These are phyloP conservation scores for Lasioglossum leucozonium DNA, from an alignment of 2,888 invertebrate genomes.

Conservation along the genomic window DNA sequence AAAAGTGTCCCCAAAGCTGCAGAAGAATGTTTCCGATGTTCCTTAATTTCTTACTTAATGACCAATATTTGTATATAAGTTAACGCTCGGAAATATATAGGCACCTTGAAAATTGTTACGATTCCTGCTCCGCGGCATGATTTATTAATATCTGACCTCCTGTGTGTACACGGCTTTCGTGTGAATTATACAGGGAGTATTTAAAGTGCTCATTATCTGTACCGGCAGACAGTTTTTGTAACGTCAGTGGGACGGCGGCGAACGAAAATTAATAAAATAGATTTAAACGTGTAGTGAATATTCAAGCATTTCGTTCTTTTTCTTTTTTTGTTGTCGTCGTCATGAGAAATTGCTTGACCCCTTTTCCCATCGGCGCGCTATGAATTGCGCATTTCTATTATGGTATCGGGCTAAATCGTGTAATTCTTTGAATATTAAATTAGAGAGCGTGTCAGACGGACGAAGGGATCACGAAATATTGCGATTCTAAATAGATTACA, in stretches of 20 bases:
- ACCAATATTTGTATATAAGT: not conserved
- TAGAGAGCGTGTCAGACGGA: constrained; percentile 18
- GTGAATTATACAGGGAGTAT: not conserved
- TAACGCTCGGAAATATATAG: not conserved
- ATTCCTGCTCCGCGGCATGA: not conserved
- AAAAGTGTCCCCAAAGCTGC: too few relatives aligned
- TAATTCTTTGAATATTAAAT: constrained; percentile 30
- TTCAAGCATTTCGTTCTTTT: constrained; percentile 20
- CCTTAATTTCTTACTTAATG: not conserved
- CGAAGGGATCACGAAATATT: constrained; percentile 26
- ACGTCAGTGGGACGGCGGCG: not conserved
- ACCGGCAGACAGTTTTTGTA: not conserved
- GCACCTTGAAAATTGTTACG: not conserved
- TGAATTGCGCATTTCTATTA: constrained; percentile 29
- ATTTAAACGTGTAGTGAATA: constrained; percentile 37
- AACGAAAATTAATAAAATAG: constrained; percentile 44
- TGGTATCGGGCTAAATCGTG: constrained; percentile 23
- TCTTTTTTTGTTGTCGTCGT: not conserved
- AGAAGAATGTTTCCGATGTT: not conserved
- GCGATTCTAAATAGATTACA: constrained; percentile 23
- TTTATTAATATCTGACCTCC: constrained; percentile 4
- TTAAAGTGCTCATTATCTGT: constrained; percentile 1
- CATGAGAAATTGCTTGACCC: constrained; percentile 20
- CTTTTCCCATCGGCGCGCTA: not conserved
- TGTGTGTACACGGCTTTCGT: not conserved